Evolutionary conservation across 2,113 vertebrate genomes (phyloP).

Genomic region (Bucco capensis): DNA sequence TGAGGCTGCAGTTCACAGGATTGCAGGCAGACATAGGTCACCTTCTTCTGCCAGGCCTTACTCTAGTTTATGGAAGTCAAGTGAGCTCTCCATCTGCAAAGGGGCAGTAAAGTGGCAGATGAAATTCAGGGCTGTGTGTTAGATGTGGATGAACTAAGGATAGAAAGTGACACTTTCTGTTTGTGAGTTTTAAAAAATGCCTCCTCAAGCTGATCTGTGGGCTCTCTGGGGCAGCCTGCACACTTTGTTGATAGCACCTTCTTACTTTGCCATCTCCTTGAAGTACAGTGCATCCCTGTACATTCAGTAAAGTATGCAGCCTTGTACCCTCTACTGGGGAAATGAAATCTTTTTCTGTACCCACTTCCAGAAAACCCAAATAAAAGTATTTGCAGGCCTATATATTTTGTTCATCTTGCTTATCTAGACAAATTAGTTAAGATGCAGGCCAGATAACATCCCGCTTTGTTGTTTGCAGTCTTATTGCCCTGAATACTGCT

Average conservation of each 20-base stretch:
- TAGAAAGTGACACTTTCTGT: not conserved
- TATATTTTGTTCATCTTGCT: not conserved
- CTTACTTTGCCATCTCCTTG: not conserved
- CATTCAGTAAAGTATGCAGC: not conserved
- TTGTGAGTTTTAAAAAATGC: not conserved
- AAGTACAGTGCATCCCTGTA: not conserved
- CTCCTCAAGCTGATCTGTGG: not conserved
- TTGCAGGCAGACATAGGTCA: not conserved
- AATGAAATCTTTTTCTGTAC: not conserved
- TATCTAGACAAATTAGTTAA: constrained; percentile 21
- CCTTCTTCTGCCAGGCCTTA: not conserved
- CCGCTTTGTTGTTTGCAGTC: not conserved
- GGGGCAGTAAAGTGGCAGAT: not conserved
- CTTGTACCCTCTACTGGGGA: not conserved
- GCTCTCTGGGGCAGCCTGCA: not conserved
- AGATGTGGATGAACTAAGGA: not conserved
- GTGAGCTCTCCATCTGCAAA: not conserved
- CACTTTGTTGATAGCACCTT: not conserved
- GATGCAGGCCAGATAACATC: not conserved
- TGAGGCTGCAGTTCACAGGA: not conserved
- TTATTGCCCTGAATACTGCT: constrained; percentile 4
- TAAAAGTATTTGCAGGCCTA: not conserved
- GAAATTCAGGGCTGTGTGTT: not conserved
- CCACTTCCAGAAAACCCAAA: not conserved
- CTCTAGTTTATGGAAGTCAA: not conserved